Evolutionary conservation across 1,140 invertebrate species (phyloP), one percentile per base, ranked within the genome.

Genomic region (Plectrocnemia conspersa): DNA sequence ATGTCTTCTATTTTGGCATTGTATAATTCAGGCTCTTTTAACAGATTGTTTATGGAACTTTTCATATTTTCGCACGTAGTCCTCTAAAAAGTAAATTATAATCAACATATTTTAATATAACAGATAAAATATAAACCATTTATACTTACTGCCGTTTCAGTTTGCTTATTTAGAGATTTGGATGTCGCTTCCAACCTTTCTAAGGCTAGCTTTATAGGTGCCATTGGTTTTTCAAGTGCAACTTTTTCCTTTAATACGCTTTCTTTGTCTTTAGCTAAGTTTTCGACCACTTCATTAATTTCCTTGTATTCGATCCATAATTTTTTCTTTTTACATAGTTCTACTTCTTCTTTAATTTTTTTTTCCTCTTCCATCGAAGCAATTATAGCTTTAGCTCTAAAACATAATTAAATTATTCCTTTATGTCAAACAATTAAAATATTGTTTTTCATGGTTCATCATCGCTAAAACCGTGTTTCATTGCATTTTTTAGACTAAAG

Each of bases 281-380:
- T 70, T 9, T 67, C 52, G 32, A 79, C 66, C 46, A 78, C 68
- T 38, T 70, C 67, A 24, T 77, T 68, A 16, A 76, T 68, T 38
- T 79, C 65, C 45, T 82, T 74, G 63, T 80, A 86, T 3, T 81
- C 66, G 21, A 87, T 63, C 84, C 87, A 91, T 10, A 81, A 73
- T 62, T 71, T 72, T 59, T 79, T 72, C 54, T 70, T 68, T 59
- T 72, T 68, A 64, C 69, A 73, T 35, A 75, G 65, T 7, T 69
- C 63, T 23, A 76, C 67, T 52, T 74, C 52, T 7, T 68, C 54
- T 52, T 72, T 77, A 68, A 75, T 82, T 66, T 66, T 79, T 73
- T 82, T 86, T 73, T 73, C 84, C 61, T 79, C 73, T 29, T 77
- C 73, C 60, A 81, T 77, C 25, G 74, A 74, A 3, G 77, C 73